These are phyloP conservation scores for Asbolus verrucosus DNA, from an alignment of 1,140 invertebrate genomes.

Conservation along the genomic window DNA sequence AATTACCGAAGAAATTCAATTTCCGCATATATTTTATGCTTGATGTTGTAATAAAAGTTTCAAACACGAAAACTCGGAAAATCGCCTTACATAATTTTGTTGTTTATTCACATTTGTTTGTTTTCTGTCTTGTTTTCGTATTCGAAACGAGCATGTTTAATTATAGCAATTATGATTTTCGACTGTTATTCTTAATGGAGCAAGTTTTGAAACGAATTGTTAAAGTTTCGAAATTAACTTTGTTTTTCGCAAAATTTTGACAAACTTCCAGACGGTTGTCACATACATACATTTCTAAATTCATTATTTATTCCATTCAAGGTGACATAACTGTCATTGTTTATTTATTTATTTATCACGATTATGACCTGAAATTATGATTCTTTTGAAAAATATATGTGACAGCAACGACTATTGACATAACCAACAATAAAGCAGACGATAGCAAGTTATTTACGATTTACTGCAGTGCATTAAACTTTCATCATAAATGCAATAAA, in stretches of 20 bases:
- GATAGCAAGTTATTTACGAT: background rate
- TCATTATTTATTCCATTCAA: too few relatives aligned
- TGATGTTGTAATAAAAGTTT: conserved; percentile 5
- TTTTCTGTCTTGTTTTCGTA: background rate
- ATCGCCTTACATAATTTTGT: background rate
- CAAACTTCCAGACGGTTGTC: too few relatives aligned
- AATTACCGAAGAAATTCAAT: conserved; percentile 32
- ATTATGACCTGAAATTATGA: conserved; percentile 8
- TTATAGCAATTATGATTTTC: background rate
- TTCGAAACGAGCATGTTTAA: background rate
- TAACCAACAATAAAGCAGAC: conserved; percentile 13
- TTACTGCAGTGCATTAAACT: background rate
- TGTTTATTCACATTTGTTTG: background rate
- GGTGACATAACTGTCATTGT: conserved; percentile 5
- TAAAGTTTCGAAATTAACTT: conserved; percentile 11
- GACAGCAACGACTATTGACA: conserved; percentile 20
- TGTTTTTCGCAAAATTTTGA: conserved; percentile 4
- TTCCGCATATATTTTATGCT: conserved; percentile 11
- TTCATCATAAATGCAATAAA: too few relatives aligned
- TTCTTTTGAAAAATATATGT: conserved; percentile 19
- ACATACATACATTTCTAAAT: too few relatives aligned
- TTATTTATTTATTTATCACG: conserved; percentile 14
- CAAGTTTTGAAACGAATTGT: conserved; percentile 13
- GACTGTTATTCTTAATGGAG: conserved; percentile 15
- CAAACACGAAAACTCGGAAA: background rate